These are phyloP conservation scores for Rallus limicola DNA, from an alignment of 2,113 vertebrate genomes.

Conservation along the genomic window DNA sequence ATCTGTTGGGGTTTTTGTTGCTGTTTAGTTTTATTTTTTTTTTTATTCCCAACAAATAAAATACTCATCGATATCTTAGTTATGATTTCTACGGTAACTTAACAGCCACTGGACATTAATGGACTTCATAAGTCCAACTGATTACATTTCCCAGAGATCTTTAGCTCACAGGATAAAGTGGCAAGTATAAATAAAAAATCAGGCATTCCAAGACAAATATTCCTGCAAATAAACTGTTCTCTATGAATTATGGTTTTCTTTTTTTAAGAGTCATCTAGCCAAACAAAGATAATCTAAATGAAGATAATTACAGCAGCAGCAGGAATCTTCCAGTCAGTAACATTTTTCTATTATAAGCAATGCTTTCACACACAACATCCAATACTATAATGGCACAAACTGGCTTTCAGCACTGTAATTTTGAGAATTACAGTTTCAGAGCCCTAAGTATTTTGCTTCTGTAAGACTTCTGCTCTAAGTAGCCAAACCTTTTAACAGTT, in stretches of 20 bases:
- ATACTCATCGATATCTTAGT: neutral
- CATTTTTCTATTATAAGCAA: constrained; percentile 24
- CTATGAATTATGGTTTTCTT: neutral
- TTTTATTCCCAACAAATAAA: neutral
- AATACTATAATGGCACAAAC: constrained; percentile 12
- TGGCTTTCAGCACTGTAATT: constrained; percentile 45
- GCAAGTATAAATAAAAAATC: neutral
- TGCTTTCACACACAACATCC: neutral
- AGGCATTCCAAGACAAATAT: neutral
- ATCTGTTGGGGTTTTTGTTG: neutral
- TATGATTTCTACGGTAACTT: neutral
- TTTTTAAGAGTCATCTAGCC: neutral
- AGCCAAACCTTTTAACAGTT: constrained; percentile 1
- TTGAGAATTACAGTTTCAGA: constrained; percentile 45
- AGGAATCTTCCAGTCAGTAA: constrained; percentile 24
- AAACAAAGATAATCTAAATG: constrained; percentile 14
- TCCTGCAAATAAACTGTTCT: neutral
- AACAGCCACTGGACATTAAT: neutral
- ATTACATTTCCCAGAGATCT: neutral
- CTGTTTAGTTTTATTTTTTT: neutral
- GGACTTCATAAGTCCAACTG: neutral
- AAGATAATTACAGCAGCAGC: constrained; percentile 32
- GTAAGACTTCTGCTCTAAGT: constrained; percentile 24
- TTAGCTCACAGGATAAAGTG: neutral
- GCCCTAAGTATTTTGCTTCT: constrained; percentile 41